Percentiles rank a stretch among this genome's conserved stretches.
Conservation (phyloP, 2,113 vertebrate genomes). For the Chionodraco myersi region DNA sequence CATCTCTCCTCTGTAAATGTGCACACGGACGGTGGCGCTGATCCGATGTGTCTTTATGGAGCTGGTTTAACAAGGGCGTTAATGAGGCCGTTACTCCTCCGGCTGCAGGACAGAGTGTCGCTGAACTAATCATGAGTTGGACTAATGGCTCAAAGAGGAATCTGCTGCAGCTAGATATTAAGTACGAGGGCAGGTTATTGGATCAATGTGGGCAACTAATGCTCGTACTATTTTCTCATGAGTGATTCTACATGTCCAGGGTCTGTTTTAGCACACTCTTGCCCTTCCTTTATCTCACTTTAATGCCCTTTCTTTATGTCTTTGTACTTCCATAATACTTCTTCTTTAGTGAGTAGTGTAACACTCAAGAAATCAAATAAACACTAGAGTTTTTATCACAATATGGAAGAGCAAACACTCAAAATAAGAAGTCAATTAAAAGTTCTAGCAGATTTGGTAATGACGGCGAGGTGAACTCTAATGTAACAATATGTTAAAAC, state of each 20-base stretch:
- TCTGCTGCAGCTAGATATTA: background rate
- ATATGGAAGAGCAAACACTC: background rate
- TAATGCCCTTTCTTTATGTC: too few relatives aligned
- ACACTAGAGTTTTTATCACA: background rate
- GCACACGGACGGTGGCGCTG: background rate
- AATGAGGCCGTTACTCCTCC: constrained; percentile 36
- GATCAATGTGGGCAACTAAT: background rate
- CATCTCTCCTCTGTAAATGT: background rate
- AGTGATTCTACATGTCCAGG: background rate
- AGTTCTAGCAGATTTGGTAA: too few relatives aligned
- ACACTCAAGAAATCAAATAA: too few relatives aligned
- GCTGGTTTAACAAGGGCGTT: constrained; percentile 42
- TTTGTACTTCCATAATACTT: too few relatives aligned
- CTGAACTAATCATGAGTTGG: constrained; percentile 4
- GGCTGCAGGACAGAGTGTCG: constrained; percentile 20
- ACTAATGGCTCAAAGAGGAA: background rate
- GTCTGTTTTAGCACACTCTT: background rate
- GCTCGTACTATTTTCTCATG: too few relatives aligned
- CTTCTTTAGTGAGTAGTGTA: too few relatives aligned
- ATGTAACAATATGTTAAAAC: too few relatives aligned
- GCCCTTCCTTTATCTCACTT: too few relatives aligned
- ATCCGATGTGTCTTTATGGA: constrained; percentile 22
- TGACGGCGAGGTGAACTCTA: too few relatives aligned
- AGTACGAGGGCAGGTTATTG: background rate
- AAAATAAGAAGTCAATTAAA: background rate